Evolutionary conservation across 2,888 invertebrate genomes (phyloP), one percentile per base, ranked within the genome.

Genomic region (Pteria penguin): DNA sequence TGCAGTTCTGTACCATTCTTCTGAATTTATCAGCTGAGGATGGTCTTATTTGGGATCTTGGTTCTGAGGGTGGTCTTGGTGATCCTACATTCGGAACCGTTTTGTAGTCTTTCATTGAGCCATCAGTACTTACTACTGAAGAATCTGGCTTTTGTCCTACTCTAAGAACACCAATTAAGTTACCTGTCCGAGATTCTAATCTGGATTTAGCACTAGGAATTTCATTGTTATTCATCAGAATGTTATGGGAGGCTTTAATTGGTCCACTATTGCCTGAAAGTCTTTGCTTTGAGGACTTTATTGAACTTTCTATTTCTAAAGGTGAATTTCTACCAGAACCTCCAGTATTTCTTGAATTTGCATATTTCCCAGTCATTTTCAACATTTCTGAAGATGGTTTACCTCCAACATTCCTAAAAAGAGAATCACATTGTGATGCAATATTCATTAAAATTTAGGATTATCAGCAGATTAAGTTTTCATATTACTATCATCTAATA

Each of bases 1-100:
- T 75, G 65, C 81, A 84, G 8, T 84, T 73, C 67, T 82, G 72
- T 0, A 89, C 87, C 89, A 89, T 88, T 71, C 76, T 82, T 65
- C 89, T 80, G 76, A 89, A 89, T 45, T 86, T 78, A 29, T 82
- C 81, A 14, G 88, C 88, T 26, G 88, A 87, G 45, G 81, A 82
- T 29, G 85, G 87, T 60, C 88, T 73, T 0, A 82, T 78, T 27
- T 76, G 72, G 26, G 77, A 70, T 29, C 82, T 77, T 62, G 67
- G 77, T 22, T 58, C 72, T 3, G 81, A 79, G 4, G 81, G 63
- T 32, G 82, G 82, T 29, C 78, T 76, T 2, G 85, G 82, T 14
- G 78, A 65, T 18, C 79, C 55, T 52, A 67, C 63, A 52, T 72
- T 65, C 57, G 73, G 76, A 66, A 75, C 69, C 31, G 76, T 78